Percentiles rank a stretch among this genome's conserved stretches.
Evolutionary conservation across 2,888 invertebrate genomes (phyloP).

Genomic region (Agrochola lychnidis): DNA sequence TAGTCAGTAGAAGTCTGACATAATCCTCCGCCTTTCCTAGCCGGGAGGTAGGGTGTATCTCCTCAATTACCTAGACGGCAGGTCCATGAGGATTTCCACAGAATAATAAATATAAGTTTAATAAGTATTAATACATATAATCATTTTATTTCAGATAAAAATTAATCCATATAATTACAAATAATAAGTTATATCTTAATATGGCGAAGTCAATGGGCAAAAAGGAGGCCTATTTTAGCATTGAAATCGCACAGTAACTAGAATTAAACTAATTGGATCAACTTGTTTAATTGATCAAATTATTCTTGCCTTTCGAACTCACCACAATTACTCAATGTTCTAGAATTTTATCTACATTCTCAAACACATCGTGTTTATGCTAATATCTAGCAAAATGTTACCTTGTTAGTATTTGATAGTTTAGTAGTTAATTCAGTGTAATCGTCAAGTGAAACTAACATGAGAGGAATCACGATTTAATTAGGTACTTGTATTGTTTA

Average conservation of each 20-base stretch:
- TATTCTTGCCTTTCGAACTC: slow-evolving; percentile 15
- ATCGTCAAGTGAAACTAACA: slow-evolving; percentile 15
- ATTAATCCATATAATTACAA: no score
- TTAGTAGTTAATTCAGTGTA: not conserved
- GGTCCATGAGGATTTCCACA: not conserved
- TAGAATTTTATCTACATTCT: slow-evolving; percentile 21
- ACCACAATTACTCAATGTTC: slow-evolving; percentile 26
- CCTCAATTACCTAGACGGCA: not conserved
- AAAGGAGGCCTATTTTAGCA: not conserved
- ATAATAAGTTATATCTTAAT: not conserved
- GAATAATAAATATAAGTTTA: not conserved
- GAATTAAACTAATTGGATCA: not conserved
- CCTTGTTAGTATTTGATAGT: slow-evolving; percentile 34
- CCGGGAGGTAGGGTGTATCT: not conserved
- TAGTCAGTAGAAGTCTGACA: not conserved
- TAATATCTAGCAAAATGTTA: slow-evolving; percentile 39
- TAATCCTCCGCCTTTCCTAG: not conserved
- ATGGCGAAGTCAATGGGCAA: not conserved
- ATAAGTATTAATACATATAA: no score
- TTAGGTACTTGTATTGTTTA: slow-evolving; percentile 14
- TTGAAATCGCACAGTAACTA: not conserved
- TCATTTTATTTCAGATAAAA: no score
- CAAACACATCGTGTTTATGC: slow-evolving; percentile 35
- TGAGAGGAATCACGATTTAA: slow-evolving; percentile 1
- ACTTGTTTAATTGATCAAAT: not conserved